Conservation (phyloP, 2,113 vertebrate species). For the Baryphthengus martii region DNA sequence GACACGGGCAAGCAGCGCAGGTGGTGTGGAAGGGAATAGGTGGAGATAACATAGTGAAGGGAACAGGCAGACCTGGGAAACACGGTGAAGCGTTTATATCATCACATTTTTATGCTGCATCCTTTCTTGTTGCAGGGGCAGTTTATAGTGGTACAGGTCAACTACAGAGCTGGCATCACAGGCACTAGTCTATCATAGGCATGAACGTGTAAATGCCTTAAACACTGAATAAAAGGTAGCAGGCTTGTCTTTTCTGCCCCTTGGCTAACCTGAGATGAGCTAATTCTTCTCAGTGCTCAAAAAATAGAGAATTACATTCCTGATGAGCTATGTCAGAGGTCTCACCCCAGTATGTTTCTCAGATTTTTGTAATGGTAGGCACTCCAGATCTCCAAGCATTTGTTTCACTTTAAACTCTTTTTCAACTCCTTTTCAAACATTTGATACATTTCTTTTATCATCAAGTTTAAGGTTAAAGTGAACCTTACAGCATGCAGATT, state of each 20-base stretch:
- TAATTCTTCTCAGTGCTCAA: neutral
- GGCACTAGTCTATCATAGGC: neutral
- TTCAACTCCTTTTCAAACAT: neutral
- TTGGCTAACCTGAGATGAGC: neutral
- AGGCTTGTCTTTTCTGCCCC: neutral
- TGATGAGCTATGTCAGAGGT: neutral
- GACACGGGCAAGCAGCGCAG: neutral
- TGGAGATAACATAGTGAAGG: rapidly evolving
- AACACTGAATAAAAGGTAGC: neutral
- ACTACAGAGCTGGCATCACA: neutral
- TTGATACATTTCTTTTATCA: neutral
- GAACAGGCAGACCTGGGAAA: neutral
- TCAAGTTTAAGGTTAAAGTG: neutral
- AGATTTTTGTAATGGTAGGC: neutral
- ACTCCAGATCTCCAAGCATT: neutral
- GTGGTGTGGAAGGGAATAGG: neutral
- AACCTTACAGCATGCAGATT: neutral
- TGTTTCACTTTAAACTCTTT: conserved; percentile 9
- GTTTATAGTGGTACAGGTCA: neutral
- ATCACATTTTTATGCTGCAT: neutral
- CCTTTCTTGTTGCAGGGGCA: neutral
- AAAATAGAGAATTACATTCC: neutral
- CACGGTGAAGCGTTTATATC: neutral
- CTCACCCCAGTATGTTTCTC: neutral
- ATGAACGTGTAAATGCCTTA: neutral